A percentile compares a stretch with the other conserved stretches of the same genome.
Evolutionary conservation across 2,113 vertebrate species (phyloP).

Genomic region (Centropus unirufus): DNA sequence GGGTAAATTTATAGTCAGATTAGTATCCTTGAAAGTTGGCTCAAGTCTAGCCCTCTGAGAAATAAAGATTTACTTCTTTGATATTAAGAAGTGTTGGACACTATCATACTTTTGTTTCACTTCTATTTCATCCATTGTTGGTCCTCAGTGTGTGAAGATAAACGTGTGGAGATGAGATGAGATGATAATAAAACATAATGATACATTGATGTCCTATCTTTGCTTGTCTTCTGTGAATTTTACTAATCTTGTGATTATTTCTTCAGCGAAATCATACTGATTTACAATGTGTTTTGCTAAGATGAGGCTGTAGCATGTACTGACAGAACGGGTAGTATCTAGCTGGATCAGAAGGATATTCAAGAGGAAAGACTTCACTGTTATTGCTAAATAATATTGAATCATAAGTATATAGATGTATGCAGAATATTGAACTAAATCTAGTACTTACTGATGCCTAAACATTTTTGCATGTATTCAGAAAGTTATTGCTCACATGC

Average conservation of each 20-base stretch:
- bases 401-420: background rate
- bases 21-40: background rate
- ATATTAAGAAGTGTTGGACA: background rate
- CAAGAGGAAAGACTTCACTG: background rate
- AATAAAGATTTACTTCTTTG: background rate
- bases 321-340: background rate
- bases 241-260: background rate
- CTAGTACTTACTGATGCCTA: background rate
- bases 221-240: conserved; percentile 6
- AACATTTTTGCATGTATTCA: background rate
- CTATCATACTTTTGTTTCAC: background rate
- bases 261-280: background rate
- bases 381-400: background rate
- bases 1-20: background rate
- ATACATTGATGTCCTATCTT: background rate
- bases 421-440: background rate
- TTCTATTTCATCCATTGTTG: background rate
- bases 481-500: background rate
- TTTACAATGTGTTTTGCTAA: background rate
- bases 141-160: background rate
- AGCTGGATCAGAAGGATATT: background rate
- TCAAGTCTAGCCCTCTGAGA: background rate
- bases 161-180: background rate
- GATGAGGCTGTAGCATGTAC: background rate
- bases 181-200: background rate